Conservation (phyloP, 2,797 vertebrate genomes). For the Pyrocephalus nanus region DNA sequence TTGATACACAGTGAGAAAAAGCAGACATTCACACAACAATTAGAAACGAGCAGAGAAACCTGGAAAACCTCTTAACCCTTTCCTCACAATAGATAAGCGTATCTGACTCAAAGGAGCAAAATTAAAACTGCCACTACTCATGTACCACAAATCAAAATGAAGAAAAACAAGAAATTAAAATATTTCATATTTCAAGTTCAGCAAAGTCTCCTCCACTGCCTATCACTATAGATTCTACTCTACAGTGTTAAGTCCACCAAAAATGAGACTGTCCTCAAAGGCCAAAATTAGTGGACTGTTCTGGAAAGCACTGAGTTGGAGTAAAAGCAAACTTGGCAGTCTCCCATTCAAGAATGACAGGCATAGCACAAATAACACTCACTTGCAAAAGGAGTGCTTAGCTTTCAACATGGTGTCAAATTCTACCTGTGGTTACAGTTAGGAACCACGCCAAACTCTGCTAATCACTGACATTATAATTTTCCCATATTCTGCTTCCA, state of each 20-base stretch:
- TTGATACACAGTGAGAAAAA: background rate
- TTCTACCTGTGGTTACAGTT: background rate
- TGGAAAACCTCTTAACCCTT: background rate
- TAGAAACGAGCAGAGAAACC: background rate
- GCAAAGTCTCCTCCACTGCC: background rate
- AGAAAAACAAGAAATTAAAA: background rate
- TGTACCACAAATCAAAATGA: background rate
- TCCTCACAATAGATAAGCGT: background rate
- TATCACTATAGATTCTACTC: background rate
- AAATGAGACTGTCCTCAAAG: background rate
- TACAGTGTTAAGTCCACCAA: background rate
- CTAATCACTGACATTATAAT: background rate
- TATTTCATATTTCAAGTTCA: background rate
- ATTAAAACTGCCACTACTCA: background rate
- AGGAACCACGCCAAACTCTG: background rate
- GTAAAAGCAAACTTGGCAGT: background rate
- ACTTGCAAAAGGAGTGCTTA: background rate
- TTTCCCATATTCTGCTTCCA: background rate
- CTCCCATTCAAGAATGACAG: background rate
- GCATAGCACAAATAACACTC: background rate
- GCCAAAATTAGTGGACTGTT: background rate
- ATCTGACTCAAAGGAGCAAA: background rate
- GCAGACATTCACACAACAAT: background rate
- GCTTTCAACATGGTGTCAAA: background rate
- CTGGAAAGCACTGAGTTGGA: background rate